Evolutionary conservation across 2,113 vertebrate genomes (phyloP).

Genomic region (Balaenoptera acutorostrata): DNA sequence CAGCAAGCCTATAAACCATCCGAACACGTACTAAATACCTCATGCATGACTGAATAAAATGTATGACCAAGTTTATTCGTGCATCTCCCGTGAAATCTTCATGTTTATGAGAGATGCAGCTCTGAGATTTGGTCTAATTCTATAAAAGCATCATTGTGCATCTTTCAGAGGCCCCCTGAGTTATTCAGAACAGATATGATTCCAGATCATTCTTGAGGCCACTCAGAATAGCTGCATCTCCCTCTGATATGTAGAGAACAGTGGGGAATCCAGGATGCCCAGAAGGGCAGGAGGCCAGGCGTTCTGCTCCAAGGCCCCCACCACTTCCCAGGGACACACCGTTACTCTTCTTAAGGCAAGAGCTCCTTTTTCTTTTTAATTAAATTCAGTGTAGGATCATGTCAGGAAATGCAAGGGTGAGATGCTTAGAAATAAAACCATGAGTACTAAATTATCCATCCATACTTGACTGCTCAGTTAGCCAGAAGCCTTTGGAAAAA

Average conservation of each 20-base stretch:
- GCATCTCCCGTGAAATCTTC: not conserved
- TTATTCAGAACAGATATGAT: not conserved
- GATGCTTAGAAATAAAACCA: too few species aligned
- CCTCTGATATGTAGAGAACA: not conserved
- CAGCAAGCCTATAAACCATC: not conserved
- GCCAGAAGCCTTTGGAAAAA: too few species aligned
- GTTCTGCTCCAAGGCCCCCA: not conserved
- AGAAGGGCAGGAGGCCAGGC: not conserved
- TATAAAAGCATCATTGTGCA: not conserved
- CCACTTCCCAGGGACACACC: fast-evolving
- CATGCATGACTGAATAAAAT: not conserved
- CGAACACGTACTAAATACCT: not conserved
- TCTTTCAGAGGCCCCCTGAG: not conserved
- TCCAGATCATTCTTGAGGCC: not conserved
- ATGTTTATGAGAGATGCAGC: not conserved
- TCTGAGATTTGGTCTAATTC: not conserved
- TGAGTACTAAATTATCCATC: too few species aligned
- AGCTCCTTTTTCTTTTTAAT: not conserved
- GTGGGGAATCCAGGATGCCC: not conserved
- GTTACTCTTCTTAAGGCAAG: not conserved
- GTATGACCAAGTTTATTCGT: not conserved
- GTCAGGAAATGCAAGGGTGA: too few species aligned
- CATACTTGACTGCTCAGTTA: too few species aligned
- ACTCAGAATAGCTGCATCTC: too few species aligned
- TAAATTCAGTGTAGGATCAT: not conserved